These are phyloP conservation scores for Solea solea DNA, from an alignment of 2,113 vertebrate species.

Conservation along the genomic window DNA sequence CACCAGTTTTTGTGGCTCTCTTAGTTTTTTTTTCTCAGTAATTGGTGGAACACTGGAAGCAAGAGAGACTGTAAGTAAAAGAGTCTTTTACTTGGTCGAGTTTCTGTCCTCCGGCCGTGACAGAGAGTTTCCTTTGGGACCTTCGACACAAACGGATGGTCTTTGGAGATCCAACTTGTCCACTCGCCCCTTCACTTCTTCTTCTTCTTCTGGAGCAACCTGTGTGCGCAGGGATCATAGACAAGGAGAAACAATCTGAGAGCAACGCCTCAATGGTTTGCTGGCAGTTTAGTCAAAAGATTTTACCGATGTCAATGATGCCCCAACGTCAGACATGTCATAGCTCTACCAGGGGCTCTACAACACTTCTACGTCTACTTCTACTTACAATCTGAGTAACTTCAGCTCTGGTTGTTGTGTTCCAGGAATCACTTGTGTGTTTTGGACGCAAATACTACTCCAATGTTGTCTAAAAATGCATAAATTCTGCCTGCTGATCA, in stretches of 20 bases:
- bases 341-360: too few species aligned
- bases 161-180: constrained; percentile 30
- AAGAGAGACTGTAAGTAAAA: constrained; percentile 44
- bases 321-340: too few species aligned
- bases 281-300: too few species aligned
- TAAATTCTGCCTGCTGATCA: too few species aligned
- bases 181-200: constrained; percentile 61
- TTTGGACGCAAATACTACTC: too few species aligned
- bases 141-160: constrained; percentile 33
- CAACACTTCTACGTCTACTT: too few species aligned
- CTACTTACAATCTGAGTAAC: too few species aligned
- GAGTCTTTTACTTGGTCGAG: constrained; percentile 62
- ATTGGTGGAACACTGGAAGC: constrained; percentile 61
- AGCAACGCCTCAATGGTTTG: constrained; percentile 24
- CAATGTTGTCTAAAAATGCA: too few species aligned
- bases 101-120: constrained; percentile 31
- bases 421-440: too few species aligned
- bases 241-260: constrained; percentile 62
- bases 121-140: constrained; percentile 47
- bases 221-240: constrained; percentile 54
- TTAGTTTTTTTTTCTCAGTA: constrained; percentile 50
- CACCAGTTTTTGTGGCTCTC: constrained; percentile 59
- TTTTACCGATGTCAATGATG: too few species aligned
- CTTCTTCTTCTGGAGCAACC: constrained; percentile 82
- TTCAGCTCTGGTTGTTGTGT: too few species aligned